phyloP scores from a whole-genome alignment of 2,888 invertebrate species.

The Arrhopalites spinosus region DNA sequence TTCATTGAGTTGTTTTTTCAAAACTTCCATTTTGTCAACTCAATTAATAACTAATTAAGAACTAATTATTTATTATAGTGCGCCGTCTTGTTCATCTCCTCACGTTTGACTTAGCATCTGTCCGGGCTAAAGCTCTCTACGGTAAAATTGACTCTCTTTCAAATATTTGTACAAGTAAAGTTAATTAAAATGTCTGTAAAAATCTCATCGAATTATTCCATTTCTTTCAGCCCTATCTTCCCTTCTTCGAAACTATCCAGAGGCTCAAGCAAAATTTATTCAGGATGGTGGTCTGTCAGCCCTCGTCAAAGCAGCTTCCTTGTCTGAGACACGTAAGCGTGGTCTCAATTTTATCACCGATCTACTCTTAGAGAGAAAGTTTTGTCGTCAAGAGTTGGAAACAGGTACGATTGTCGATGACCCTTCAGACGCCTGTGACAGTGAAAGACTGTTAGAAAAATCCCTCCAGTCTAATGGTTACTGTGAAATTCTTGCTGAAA shows the following conservation, averaged over 20 bases:
- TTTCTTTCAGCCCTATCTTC: slow-evolving; percentile 41
- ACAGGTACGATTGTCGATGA: slow-evolving; percentile 11
- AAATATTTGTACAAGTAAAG: too few relatives aligned
- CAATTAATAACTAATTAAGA: too few relatives aligned
- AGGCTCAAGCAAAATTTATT: slow-evolving; percentile 50
- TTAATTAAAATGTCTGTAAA: too few relatives aligned
- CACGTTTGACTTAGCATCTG: slow-evolving; percentile 44
- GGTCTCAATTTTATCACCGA: slow-evolving; percentile 49
- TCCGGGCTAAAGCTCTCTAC: slow-evolving; percentile 49
- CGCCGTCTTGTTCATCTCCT: slow-evolving; percentile 49
- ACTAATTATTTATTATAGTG: too few relatives aligned
- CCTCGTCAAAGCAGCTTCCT: slow-evolving; percentile 48
- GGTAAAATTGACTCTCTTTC: background rate
- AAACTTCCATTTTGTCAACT: too few relatives aligned
- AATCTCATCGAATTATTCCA: too few relatives aligned
- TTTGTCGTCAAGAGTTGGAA: slow-evolving; percentile 28
- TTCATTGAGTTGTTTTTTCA: too few relatives aligned
- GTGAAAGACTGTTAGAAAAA: slow-evolving; percentile 40
- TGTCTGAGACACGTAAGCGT: slow-evolving; percentile 48
- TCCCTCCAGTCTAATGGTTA: slow-evolving; percentile 46
- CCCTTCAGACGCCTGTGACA: slow-evolving; percentile 46
- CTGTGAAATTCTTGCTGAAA: slow-evolving; percentile 50
- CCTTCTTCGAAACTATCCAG: slow-evolving; percentile 49
- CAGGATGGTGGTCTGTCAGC: slow-evolving; percentile 50
- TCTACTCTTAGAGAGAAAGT: slow-evolving; percentile 45